Evolutionary conservation across 2,113 vertebrate genomes (phyloP), one percentile per base, ranked within the genome.

Genomic region (Urocolius indicus): DNA sequence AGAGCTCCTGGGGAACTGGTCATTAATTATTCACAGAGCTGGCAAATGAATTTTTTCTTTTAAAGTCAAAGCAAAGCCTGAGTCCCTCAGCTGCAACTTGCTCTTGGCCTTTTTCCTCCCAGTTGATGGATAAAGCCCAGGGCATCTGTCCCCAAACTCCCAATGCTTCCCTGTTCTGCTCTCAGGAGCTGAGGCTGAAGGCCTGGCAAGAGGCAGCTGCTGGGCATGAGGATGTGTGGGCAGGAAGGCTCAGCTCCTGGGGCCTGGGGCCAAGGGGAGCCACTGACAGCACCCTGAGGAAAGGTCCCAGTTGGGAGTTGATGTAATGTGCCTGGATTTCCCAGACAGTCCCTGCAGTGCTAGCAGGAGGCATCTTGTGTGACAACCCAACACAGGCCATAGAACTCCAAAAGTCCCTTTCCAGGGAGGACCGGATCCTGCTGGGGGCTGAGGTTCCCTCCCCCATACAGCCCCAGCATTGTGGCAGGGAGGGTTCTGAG

Each of bases 21-120:
- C 48, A 92, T 92, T 95, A 86, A 94, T 95, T 92, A 95, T 96
- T 96, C 79, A 90, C 26, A 62, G 45, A 11, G 26, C 13, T 65
- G 51, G 78, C 72, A 84, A 93, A 57, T 52, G 58, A 59, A 17
- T 89, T 92, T 93, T 95, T 74, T 81, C 51, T 68, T 84, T 86
- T 76, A n/a, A 95, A 94, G 26, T 84, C 90, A 85, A 79, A 46
- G 58, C 72, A 86, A 92, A 84, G 32, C 36, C 72, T 63, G 34
- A 2, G 11, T 68, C 32, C 57, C 41, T 84, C 36, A 24, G 4
- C 63, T 73, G 61, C 45, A 82, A 10, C n/a, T 73, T 11, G 1
- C 26, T 84, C 63, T 54, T 14, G 13, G 79, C 69, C 69, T n/a
- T 89, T 87, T 78, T 81, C 59, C 69, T 61, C 62, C 27, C 54